Conservation (phyloP, 2,113 vertebrate genomes). For the Pterocles orientalis region DNA sequence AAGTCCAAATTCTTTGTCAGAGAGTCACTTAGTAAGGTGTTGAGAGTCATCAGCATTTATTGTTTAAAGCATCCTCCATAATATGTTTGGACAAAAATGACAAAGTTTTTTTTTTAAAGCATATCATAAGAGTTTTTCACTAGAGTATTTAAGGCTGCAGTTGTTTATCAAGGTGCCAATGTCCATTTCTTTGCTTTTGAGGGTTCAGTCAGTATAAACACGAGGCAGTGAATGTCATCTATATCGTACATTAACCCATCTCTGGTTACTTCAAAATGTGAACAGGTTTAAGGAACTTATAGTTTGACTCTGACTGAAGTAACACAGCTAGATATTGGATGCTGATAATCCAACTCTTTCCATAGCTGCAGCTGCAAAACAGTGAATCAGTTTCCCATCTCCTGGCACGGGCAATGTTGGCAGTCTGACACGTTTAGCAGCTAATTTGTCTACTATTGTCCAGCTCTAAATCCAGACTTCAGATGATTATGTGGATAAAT, state of each 20-base stretch:
- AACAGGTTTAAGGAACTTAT: neutral
- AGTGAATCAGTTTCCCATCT: neutral
- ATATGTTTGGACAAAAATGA: neutral
- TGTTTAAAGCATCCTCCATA: neutral
- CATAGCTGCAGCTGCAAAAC: neutral
- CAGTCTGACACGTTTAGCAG: neutral
- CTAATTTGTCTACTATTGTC: neutral
- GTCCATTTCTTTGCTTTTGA: neutral
- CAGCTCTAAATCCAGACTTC: neutral
- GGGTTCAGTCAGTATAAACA: neutral
- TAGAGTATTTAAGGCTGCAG: neutral
- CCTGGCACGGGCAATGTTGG: accelerated
- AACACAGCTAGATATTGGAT: neutral
- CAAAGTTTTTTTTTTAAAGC: neutral
- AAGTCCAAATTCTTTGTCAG: neutral
- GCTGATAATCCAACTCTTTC: neutral
- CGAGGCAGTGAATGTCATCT: neutral
- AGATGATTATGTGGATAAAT: neutral
- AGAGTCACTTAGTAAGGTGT: neutral
- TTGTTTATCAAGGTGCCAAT: neutral
- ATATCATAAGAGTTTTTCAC: neutral
- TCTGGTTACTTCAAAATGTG: neutral
- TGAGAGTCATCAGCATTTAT: neutral
- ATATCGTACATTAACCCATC: neutral
- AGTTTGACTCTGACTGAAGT: neutral